These are phyloP conservation scores for Falco peregrinus DNA, from an alignment of 2,797 vertebrate species.

Conservation along the genomic window DNA sequence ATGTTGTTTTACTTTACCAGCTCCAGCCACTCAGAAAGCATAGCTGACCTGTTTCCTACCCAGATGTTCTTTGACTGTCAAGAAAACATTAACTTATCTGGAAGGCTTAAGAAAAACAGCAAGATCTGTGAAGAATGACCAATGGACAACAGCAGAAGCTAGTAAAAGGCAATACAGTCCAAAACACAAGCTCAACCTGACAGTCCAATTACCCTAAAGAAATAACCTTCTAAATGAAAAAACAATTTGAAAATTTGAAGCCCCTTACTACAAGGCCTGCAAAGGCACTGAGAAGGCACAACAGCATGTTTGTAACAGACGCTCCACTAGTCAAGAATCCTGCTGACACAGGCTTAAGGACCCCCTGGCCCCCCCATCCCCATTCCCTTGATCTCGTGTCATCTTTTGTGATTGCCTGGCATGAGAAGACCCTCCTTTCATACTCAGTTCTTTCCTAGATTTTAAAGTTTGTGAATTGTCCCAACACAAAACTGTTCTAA, in stretches of 20 bases:
- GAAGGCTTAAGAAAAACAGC: not conserved
- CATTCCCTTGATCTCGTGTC: not conserved
- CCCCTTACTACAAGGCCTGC: not conserved
- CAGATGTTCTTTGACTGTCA: not conserved
- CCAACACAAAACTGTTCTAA: not conserved
- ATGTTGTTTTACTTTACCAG: not conserved
- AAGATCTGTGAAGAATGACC: not conserved
- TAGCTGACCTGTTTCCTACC: not conserved
- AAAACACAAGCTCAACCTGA: not conserved
- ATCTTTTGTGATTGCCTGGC: not conserved
- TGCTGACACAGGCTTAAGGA: not conserved
- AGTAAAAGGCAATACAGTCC: not conserved
- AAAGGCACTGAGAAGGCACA: not conserved
- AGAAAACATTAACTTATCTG: not conserved
- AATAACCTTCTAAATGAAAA: not conserved
- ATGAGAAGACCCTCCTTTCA: not conserved
- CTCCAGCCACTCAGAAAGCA: not conserved
- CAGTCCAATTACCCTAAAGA: not conserved
- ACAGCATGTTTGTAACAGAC: slow-evolving; percentile 41
- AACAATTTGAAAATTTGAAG: not conserved
- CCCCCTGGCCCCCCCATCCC: not conserved
- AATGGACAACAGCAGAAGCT: not conserved
- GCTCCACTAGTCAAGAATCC: not conserved
- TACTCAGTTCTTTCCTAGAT: not conserved
- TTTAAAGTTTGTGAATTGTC: not conserved